Evolutionary conservation across 1,140 invertebrate species (phyloP), one percentile per base, ranked within the genome.

Genomic region (Drosophila varians): DNA sequence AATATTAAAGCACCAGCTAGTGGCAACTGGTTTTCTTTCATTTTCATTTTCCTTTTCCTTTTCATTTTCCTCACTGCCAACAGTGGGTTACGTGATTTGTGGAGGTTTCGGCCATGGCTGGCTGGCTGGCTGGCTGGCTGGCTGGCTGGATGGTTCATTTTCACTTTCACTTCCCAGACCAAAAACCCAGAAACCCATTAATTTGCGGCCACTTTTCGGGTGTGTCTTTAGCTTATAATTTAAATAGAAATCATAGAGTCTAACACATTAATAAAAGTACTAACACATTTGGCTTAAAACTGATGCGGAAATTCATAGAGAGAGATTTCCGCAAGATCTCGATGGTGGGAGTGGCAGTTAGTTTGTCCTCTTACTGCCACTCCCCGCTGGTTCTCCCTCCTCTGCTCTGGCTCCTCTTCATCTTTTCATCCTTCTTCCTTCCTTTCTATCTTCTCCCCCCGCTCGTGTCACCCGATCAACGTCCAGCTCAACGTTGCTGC

Each of bases 211-310:
- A 40, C 25, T 21, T 61, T 84, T 54, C 82, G 23, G 70, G 82
- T 84, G 72, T 86, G 87, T 86, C 82, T 82, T 87, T 86, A 74
- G 74, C 82, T 86, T 87, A 89, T 77, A 89, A 89, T 89, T 84
- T 89, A 80, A 77, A 68, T 80, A 86, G 84, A 82, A 82, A 72
- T 68, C 56, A 52, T 82, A 82, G 51, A 51, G 52, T 62, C 78
- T 80, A 80, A 74, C 53, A 86, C 80, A 82, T 87, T 68, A 69
- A 87, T 82, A 86, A 80, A 77, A 89, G 65, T 83, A 89, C 64
- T 89, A 89, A 89, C 80, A 89, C 86, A 89, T 89, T 89, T 89
- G 86, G 86, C 80, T 89, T 89, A 71, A 77, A 82, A 80, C 70
- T 66, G 75, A 64, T 72, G 74, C 65, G 53, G 69, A 62, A 60